Conservation (phyloP, 2,888 invertebrate species). For the Eudemis profundana region DNA sequence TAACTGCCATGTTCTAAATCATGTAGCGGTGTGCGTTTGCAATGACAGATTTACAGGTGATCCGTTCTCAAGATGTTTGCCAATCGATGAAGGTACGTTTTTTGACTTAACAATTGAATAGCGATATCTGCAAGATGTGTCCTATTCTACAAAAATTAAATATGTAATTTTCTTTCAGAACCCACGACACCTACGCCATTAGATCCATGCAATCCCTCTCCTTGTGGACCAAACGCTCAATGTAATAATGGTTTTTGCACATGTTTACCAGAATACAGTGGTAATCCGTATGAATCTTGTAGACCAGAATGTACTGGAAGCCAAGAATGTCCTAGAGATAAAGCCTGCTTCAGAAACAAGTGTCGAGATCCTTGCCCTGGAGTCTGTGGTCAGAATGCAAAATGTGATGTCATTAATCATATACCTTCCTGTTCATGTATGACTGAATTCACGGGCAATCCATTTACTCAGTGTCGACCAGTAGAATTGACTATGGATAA, state of each 20-base stretch:
- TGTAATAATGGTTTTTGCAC: constrained; percentile 89
- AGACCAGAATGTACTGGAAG: constrained; percentile 90
- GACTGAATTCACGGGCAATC: constrained; percentile 89
- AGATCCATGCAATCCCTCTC: constrained; percentile 89
- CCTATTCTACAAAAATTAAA: too few relatives aligned
- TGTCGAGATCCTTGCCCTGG: constrained; percentile 91
- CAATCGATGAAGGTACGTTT: constrained; percentile 79
- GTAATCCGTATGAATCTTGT: constrained; percentile 89
- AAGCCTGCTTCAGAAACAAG: constrained; percentile 90
- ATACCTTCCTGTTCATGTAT: constrained; percentile 90
- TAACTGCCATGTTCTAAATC: constrained; percentile 91
- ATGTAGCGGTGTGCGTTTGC: constrained; percentile 92
- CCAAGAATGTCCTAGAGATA: constrained; percentile 88
- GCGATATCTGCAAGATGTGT: background rate
- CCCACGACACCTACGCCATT: constrained; percentile 70
- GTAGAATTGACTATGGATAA: constrained; percentile 59
- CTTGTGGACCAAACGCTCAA: constrained; percentile 89
- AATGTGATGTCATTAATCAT: constrained; percentile 91
- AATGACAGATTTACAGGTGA: constrained; percentile 91
- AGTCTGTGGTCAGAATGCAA: constrained; percentile 89
- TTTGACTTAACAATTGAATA: background rate
- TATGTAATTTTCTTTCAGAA: constrained; percentile 57
- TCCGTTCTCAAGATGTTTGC: constrained; percentile 90
- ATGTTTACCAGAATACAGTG: constrained; percentile 88
- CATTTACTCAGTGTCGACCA: constrained; percentile 85